Evolutionary conservation across 2,797 vertebrate species (phyloP).

Genomic region (Chanos chanos): DNA sequence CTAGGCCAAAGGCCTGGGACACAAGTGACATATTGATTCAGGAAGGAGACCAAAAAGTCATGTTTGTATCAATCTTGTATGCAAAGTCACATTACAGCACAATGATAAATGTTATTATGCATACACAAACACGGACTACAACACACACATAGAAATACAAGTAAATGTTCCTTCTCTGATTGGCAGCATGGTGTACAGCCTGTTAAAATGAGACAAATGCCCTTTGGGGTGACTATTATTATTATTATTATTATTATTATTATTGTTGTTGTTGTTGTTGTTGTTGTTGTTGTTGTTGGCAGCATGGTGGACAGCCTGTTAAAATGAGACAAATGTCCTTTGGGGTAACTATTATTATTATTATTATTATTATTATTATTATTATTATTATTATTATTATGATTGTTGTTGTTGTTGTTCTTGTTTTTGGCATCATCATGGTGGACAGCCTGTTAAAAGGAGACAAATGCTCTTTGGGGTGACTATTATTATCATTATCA

Average conservation of each 20-base stretch:
- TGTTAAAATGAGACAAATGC: conserved; percentile 74
- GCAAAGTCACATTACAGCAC: conserved; percentile 62
- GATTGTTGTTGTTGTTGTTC: background rate
- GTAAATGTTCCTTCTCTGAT: conserved; percentile 2
- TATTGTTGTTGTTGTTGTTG: background rate
- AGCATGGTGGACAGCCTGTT: conserved; percentile 62
- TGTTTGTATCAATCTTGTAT: conserved; percentile 70
- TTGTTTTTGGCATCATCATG: too few relatives aligned
- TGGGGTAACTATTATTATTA: too few relatives aligned
- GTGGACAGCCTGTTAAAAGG: conserved; percentile 64
- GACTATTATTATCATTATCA: conserved; percentile 10
- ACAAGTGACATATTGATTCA: conserved; percentile 71
- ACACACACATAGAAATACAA: conserved; percentile 7
- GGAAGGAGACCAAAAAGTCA: conserved; percentile 52
- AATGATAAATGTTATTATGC: conserved; percentile 59
- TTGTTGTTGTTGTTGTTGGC: too few relatives aligned
- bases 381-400: background rate
- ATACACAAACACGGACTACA: conserved; percentile 55
- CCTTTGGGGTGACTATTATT: too few relatives aligned
- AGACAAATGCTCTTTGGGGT: conserved; percentile 77
- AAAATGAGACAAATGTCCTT: conserved; percentile 73
- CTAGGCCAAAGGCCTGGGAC: conserved; percentile 62
- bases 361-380: background rate
- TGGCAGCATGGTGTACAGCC: conserved; percentile 58
- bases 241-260: background rate